Evolutionary conservation across 1,140 invertebrate species (phyloP).

Genomic region (Drosophila sechellia): DNA sequence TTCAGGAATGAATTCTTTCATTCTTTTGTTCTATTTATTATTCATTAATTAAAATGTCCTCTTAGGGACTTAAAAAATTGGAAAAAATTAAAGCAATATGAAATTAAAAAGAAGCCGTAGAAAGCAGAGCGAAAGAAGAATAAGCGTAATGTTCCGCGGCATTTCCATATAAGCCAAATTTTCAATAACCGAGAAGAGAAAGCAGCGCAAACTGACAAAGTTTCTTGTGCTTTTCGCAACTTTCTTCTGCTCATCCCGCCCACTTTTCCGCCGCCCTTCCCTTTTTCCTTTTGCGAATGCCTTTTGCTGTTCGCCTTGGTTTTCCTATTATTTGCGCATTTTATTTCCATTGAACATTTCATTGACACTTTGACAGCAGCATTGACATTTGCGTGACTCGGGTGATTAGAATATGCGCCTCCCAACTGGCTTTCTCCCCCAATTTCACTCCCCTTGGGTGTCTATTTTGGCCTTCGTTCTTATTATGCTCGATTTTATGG

Average conservation of each 20-base stretch:
- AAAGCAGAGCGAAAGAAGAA: conserved; percentile 1
- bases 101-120: conserved; percentile 13
- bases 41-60: too few species aligned
- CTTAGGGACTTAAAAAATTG: not conserved
- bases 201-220: conserved; percentile 49
- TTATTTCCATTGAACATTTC: conserved; percentile 81
- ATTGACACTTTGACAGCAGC: conserved; percentile 77
- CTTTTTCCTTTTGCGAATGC: conserved; percentile 1
- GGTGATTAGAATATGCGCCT: conserved; percentile 77
- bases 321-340: conserved; percentile 60
- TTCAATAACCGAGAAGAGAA: conserved; percentile 66
- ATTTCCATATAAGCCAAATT: conserved; percentile 77
- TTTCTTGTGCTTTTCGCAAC: conserved; percentile 48
- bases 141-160: conserved; percentile 43
- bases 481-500: conserved; percentile 36
- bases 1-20: too few species aligned
- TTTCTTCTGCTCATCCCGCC: conserved; percentile 26
- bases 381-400: conserved; percentile 79
- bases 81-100: not conserved
- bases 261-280: conserved; percentile 8
- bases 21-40: too few species aligned
- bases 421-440: conserved; percentile 17
- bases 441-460: not conserved
- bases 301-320: conserved; percentile 25
- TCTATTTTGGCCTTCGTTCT: conserved; percentile 24